These are phyloP conservation scores for Himantopus leucocephalus DNA, from an alignment of 2,113 vertebrate species.

Conservation along the genomic window DNA sequence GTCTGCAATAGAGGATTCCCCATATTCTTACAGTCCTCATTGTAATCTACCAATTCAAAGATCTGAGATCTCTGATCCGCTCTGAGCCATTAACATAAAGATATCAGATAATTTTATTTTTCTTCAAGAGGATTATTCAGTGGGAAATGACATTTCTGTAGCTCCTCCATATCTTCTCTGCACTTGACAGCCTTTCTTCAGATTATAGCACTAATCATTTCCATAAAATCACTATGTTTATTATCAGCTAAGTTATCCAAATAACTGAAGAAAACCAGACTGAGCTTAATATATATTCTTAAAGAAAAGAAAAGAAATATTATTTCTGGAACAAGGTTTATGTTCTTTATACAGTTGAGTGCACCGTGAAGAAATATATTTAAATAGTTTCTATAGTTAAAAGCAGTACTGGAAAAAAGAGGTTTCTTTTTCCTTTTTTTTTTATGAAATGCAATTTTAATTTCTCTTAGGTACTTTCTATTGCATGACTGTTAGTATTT, in stretches of 20 bases:
- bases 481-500: neutral
- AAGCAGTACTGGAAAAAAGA: neutral
- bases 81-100: neutral
- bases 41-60: neutral
- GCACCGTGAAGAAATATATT: neutral
- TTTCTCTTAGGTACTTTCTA: neutral
- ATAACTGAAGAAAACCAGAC: neutral
- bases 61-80: neutral
- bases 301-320: neutral
- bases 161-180: neutral
- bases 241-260: neutral
- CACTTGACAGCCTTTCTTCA: neutral
- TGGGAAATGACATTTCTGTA: neutral
- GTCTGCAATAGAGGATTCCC: neutral
- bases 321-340: neutral
- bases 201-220: neutral
- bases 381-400: neutral
- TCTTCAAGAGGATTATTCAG: neutral
- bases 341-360: neutral
- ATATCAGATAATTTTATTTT: constrained; percentile 13
- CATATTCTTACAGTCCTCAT: neutral
- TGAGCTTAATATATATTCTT: neutral
- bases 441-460: neutral
- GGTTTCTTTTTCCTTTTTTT: neutral
- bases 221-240: neutral